Evolutionary conservation across 2,888 invertebrate genomes (phyloP).

Genomic region (Harpalus rubripes): DNA sequence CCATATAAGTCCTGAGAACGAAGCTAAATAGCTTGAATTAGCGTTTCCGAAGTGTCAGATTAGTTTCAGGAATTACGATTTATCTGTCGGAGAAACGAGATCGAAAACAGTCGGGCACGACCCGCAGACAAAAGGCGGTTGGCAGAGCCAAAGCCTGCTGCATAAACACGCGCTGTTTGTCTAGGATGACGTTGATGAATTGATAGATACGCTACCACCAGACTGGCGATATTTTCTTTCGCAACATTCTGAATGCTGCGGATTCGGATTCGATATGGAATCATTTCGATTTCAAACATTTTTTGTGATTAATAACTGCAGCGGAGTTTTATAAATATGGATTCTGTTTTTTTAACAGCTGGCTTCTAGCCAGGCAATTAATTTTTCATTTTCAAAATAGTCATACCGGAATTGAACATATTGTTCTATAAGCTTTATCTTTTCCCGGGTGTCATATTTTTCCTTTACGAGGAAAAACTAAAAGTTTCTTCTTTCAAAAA

Average conservation of each 20-base stretch:
- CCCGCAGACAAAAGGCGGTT: slow-evolving; percentile 39
- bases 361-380: slow-evolving; percentile 43
- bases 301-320: slow-evolving; percentile 53
- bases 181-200: slow-evolving; percentile 58
- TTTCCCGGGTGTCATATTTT: slow-evolving; percentile 41
- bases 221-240: slow-evolving; percentile 41
- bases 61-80: slow-evolving; percentile 60
- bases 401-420: slow-evolving; percentile 41
- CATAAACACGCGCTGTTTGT: slow-evolving; percentile 53
- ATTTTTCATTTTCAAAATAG: slow-evolving; percentile 38
- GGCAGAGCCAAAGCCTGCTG: slow-evolving; percentile 27
- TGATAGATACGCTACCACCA: slow-evolving; percentile 37
- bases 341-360: slow-evolving; percentile 42
- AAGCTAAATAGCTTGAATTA: slow-evolving; percentile 63
- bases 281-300: slow-evolving; percentile 53
- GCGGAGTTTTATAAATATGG: slow-evolving; percentile 45
- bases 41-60: slow-evolving; percentile 62
- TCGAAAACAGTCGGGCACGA: slow-evolving; percentile 50
- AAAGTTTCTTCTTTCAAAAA: not conserved
- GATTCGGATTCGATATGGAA: slow-evolving; percentile 19
- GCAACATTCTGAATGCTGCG: slow-evolving; percentile 7
- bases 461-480: not conserved
- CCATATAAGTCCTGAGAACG: slow-evolving; percentile 57
- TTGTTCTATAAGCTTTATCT: slow-evolving; percentile 48
- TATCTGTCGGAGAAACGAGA: slow-evolving; percentile 56